A percentile compares a stretch with the other conserved stretches of the same genome.
Evolutionary conservation across 1,140 invertebrate genomes (phyloP).

Genomic region (Lordiphosa clarofinis): DNA sequence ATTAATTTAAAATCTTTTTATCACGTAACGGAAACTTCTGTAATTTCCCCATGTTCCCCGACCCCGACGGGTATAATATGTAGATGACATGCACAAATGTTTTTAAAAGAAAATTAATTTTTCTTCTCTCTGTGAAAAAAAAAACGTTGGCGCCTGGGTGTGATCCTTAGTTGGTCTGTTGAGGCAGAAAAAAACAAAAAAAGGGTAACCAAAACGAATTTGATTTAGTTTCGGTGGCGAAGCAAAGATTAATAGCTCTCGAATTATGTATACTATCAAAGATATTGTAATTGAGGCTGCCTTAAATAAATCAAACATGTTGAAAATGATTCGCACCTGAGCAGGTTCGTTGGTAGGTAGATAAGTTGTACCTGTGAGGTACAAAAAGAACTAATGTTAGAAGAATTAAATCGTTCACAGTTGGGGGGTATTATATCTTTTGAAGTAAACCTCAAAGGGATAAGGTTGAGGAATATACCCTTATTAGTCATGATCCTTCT

Average conservation of each 20-base stretch:
- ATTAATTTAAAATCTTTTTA: conserved; percentile 63
- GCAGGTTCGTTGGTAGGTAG: too few relatives aligned
- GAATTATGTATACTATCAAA: conserved; percentile 28
- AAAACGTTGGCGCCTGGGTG: too few relatives aligned
- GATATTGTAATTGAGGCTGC: conserved; percentile 27
- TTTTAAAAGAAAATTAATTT: neutral
- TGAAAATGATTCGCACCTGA: neutral
- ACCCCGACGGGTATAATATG: conserved; percentile 48
- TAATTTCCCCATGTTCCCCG: conserved; percentile 13
- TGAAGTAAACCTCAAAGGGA: too few relatives aligned
- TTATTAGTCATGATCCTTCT: too few relatives aligned
- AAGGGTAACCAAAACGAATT: conserved; percentile 26
- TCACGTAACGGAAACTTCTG: conserved; percentile 50
- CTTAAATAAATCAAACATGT: neutral
- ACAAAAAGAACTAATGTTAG: neutral
- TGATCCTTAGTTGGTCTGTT: conserved; percentile 6
- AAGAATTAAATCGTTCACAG: neutral
- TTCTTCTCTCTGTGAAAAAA: too few relatives aligned
- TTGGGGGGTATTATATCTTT: too few relatives aligned
- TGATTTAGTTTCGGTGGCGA: conserved; percentile 20
- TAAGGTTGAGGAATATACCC: too few relatives aligned
- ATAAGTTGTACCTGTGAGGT: too few relatives aligned
- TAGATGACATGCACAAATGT: conserved; percentile 35
- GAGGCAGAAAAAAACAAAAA: conserved; percentile 20
- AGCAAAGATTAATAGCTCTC: too few relatives aligned